Evolutionary conservation across 2,888 invertebrate genomes (phyloP).

Genomic region (Scaptomyza tumidula): DNA sequence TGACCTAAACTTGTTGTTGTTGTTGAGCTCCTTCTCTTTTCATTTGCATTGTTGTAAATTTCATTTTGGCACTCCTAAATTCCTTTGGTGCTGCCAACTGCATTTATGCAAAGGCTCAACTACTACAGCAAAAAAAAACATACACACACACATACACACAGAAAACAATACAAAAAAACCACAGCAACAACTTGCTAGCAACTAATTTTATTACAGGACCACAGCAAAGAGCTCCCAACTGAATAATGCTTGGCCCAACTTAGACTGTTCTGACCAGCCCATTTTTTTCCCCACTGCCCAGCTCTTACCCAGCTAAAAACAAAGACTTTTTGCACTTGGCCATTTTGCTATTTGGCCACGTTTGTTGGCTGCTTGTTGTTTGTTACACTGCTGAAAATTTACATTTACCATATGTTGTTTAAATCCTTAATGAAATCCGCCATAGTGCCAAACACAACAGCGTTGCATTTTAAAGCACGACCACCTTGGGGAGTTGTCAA

Average conservation of each 20-base stretch:
- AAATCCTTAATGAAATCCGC: conserved; percentile 77
- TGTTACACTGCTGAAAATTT: conserved; percentile 59
- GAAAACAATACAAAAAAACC: conserved; percentile 7
- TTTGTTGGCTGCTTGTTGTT: conserved; percentile 15
- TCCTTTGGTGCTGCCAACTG: conserved; percentile 70
- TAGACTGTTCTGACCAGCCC: conserved; percentile 4
- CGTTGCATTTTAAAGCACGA: conserved; percentile 72
- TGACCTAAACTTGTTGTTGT: conserved; percentile 23
- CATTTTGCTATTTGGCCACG: conserved; percentile 59
- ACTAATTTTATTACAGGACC: conserved; percentile 75
- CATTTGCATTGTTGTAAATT: conserved; percentile 71
- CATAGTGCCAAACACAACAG: conserved; percentile 68
- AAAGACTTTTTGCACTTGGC: conserved; percentile 77
- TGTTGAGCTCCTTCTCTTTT: conserved; percentile 23
- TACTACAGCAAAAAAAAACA: conserved; percentile 21
- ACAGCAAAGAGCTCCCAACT: conserved; percentile 66
- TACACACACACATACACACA: too few relatives aligned
- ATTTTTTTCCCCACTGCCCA: background rate
- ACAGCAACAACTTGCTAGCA: conserved; percentile 32
- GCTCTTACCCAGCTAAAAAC: conserved; percentile 39
- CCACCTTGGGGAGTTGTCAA: conserved; percentile 24
- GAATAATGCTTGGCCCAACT: conserved; percentile 35
- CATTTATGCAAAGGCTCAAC: conserved; percentile 73
- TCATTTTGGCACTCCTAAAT: conserved; percentile 71
- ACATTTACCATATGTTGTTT: conserved; percentile 78